These are phyloP conservation scores for Solea solea DNA, from an alignment of 2,113 vertebrate species.

Conservation along the genomic window DNA sequence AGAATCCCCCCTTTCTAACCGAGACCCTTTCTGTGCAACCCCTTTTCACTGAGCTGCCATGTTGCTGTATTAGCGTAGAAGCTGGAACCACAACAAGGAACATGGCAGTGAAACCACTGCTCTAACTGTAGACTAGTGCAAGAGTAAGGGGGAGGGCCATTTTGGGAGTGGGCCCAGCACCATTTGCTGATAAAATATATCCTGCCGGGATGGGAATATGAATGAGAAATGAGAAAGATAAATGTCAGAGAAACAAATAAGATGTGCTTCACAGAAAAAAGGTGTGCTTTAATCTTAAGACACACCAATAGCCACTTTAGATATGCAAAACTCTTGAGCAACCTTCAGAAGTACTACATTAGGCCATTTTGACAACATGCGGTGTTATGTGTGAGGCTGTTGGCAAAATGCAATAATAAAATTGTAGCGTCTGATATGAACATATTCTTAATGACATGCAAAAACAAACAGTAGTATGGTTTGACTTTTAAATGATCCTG, in stretches of 20 bases:
- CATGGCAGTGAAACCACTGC: conserved; percentile 47
- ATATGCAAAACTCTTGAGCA: background rate
- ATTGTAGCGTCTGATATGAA: background rate
- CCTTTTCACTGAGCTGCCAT: conserved; percentile 33
- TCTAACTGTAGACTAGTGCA: conserved; percentile 32
- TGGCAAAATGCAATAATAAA: background rate
- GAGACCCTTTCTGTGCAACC: conserved; percentile 24
- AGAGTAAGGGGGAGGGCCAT: conserved; percentile 29
- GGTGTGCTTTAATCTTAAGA: conserved; percentile 9
- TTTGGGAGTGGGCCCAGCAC: conserved; percentile 24
- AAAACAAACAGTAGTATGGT: background rate
- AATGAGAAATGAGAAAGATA: conserved; percentile 14
- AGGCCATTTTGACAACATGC: background rate
- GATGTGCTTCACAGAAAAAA: background rate
- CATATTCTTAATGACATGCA: background rate
- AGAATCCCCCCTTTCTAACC: conserved; percentile 53
- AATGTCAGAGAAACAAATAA: conserved; percentile 10
- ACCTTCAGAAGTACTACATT: background rate
- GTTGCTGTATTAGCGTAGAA: conserved; percentile 28
- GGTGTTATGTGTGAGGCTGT: background rate
- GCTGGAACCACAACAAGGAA: conserved; percentile 48
- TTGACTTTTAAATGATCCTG: background rate
- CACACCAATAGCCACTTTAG: background rate
- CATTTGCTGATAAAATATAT: conserved; percentile 25
- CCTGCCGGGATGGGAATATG: conserved; percentile 12